Percentiles rank a stretch among this genome's conserved stretches.
phyloP scores from a whole-genome alignment of 2,797 vertebrate species.

The Masticophis lateralis region DNA sequence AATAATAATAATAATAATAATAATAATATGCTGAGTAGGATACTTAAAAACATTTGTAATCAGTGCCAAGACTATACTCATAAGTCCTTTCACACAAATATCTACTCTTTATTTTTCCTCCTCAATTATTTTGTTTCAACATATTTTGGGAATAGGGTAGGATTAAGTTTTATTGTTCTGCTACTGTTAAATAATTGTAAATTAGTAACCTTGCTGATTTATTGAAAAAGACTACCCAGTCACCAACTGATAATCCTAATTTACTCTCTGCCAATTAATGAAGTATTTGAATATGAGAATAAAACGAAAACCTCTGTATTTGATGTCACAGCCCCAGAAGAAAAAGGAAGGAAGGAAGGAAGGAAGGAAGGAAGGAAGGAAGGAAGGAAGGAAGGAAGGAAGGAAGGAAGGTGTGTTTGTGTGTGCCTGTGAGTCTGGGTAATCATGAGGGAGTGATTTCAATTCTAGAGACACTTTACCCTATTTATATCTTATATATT shows the following conservation, averaged over 20 bases:
- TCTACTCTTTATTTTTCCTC: not conserved
- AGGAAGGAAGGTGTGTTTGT: not conserved
- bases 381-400: not conserved
- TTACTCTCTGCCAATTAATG: not conserved
- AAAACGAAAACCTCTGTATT: not conserved
- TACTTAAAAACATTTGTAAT: not conserved
- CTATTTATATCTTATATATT: not conserved
- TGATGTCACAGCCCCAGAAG: not conserved
- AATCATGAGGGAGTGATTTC: not conserved
- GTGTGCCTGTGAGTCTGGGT: not conserved
- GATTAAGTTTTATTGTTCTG: not conserved
- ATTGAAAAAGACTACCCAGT: not conserved
- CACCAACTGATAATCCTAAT: not conserved
- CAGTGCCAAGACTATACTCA: not conserved
- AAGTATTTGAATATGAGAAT: not conserved
- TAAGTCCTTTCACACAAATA: not conserved
- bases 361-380: not conserved
- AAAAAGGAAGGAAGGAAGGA: not conserved
- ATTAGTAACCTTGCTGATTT: not conserved
- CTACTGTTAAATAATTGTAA: not conserved
- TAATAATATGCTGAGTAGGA: not conserved
- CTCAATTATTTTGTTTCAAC: not conserved
- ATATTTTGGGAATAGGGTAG: not conserved
- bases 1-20: too few relatives aligned
- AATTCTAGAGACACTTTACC: not conserved